Conservation (phyloP, 2,888 invertebrate species). For the Malacosoma neustria region DNA sequence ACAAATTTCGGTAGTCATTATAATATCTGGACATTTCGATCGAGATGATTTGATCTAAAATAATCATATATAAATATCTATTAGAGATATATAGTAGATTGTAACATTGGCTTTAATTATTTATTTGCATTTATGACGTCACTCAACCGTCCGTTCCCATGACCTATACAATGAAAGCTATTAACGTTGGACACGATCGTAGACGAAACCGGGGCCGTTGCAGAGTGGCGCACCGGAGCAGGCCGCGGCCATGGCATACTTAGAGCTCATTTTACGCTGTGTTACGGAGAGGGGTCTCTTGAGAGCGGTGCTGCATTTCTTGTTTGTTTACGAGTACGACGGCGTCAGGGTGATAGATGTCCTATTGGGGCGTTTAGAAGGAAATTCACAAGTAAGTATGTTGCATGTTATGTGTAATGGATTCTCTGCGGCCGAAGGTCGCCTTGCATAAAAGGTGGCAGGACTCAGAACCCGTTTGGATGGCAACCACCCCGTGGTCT, state of each 20-base stretch:
- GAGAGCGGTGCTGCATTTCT: conserved; percentile 87
- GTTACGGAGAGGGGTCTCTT: conserved; percentile 90
- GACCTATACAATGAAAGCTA: conserved; percentile 24
- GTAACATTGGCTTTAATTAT: no score
- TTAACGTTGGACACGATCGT: conserved; percentile 42
- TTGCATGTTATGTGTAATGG: no score
- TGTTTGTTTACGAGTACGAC: conserved; percentile 88
- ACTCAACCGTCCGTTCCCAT: conserved; percentile 32
- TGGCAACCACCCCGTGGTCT: no score
- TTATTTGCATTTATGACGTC: no score
- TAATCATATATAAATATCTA: no score
- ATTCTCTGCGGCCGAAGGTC: no score
- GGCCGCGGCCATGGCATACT: conserved; percentile 93
- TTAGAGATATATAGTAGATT: no score
- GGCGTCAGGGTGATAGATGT: conserved; percentile 88
- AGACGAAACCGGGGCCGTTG: conserved; percentile 68
- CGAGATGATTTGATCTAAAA: no score
- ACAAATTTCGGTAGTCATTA: no score
- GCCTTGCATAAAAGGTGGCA: no score
- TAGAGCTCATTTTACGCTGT: conserved; percentile 91
- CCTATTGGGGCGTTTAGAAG: conserved; percentile 85
- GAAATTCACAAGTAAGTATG: conserved; percentile 79
- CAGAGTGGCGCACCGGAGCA: conserved; percentile 92
- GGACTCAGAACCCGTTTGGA: no score
- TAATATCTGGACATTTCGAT: no score